Evolutionary conservation across 2,113 vertebrate genomes (phyloP), one percentile per base, ranked within the genome.

Genomic region (Cepphus grylle): DNA sequence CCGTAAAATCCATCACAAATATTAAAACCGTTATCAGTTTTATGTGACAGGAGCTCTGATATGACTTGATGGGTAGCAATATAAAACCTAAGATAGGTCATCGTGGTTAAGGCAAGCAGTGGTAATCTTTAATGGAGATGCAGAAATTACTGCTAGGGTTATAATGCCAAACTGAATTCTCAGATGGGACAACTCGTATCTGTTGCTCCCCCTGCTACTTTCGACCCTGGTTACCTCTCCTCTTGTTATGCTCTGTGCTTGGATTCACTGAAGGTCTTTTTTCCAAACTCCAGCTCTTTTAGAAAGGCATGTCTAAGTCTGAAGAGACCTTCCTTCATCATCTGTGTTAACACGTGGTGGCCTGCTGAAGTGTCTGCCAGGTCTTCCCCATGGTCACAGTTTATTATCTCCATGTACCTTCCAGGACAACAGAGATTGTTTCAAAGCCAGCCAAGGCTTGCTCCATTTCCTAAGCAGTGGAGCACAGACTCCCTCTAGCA

Each of bases 401-500:
- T 80, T 59, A 59, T 87, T 87, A 72, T 91, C 42, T 84, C 52
- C 80, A 22, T 25, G 38, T 65, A 42, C 43, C 8, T 93, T 91
- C 58, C 38, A 95, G 78, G 84, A 78, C 49, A 81, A 69, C 17
- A 58, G 52, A 91, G 42, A 62, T 23, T 20, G 58, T 78, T 95
- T 90, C 73, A 84, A 79, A 89, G 70, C 65, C 77, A 69, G 29
- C 20, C 0, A 25, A 90, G 58, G 18, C 36, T n/a, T 4, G 11
- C 62, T 95, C 70, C 62, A 67, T 92, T 95, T 97, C 74, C 78
- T 77, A 88, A 96, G 91, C 81, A 86, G 84, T 95, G 91, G 93
- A 96, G 96, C 87, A 0, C 90, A 95, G 91, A 97, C 97, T 97
- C 95, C 95, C 93, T 95, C 93, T 97, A 97, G 97, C 89, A 84